phyloP scores from a whole-genome alignment of 2,797 vertebrate genomes.

The Acanthurus tractus region DNA sequence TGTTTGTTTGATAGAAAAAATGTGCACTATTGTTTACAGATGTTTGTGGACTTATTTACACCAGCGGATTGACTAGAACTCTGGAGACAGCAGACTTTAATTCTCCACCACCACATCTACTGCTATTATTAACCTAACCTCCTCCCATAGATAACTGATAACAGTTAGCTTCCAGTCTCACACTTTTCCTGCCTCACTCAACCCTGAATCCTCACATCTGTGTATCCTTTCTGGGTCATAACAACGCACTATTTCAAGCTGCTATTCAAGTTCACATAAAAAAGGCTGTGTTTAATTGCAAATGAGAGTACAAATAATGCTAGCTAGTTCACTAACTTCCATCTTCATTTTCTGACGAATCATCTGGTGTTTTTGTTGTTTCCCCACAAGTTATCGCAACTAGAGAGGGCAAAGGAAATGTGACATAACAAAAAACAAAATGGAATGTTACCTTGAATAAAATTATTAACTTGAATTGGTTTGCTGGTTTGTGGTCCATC shows the following conservation, averaged over 20 bases:
- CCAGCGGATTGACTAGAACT: conserved; percentile 79
- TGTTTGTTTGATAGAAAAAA: conserved; percentile 74
- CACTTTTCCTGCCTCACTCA: conserved; percentile 58
- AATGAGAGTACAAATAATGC: too few relatives aligned
- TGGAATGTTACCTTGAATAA: too few relatives aligned
- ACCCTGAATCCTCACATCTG: conserved; percentile 56
- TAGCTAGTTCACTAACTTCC: too few relatives aligned
- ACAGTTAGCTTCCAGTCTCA: conserved; percentile 61
- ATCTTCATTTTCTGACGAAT: too few relatives aligned
- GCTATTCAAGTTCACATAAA: conserved; percentile 40
- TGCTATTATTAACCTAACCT: conserved; percentile 86
- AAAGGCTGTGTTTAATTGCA: not conserved
- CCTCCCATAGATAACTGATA: conserved; percentile 78
- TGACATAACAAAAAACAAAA: too few relatives aligned
- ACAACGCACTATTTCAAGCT: conserved; percentile 55
- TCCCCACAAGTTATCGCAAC: too few relatives aligned
- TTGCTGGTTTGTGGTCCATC: too few relatives aligned
- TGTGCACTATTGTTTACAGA: conserved; percentile 88
- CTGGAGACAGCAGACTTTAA: conserved; percentile 67
- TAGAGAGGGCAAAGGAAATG: too few relatives aligned
- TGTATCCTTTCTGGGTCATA: conserved; percentile 76
- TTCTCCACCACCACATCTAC: conserved; percentile 57
- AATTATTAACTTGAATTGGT: too few relatives aligned
- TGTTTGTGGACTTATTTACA: conserved; percentile 93
- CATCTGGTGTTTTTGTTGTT: too few relatives aligned